Evolutionary conservation across 2,888 invertebrate species (phyloP).

Genomic region (Seira musarum): DNA sequence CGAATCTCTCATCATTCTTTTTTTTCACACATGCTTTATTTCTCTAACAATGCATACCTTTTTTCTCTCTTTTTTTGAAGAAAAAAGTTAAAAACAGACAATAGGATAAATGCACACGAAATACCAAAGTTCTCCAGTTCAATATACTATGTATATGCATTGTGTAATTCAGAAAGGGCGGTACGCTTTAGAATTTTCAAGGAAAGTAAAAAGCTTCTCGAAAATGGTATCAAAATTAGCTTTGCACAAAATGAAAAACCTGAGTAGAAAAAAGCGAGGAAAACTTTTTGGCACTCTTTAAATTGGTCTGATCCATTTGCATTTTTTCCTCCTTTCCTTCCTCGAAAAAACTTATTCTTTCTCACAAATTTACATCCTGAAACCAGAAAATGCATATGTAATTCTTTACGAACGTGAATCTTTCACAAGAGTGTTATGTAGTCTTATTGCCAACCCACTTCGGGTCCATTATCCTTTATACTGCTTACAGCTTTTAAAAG

Average conservation of each 20-base stretch:
- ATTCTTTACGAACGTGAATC: no score
- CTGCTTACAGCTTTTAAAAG: neutral
- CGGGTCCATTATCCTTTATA: neutral
- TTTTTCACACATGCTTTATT: neutral
- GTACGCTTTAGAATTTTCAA: neutral
- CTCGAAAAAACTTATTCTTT: neutral
- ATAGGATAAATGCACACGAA: neutral
- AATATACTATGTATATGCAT: no score
- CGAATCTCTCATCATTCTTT: conserved; percentile 43
- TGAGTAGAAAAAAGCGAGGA: conserved; percentile 35
- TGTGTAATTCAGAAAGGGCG: neutral
- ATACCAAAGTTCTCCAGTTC: neutral
- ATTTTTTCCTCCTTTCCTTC: conserved; percentile 62
- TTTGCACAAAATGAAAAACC: conserved; percentile 37
- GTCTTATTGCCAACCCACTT: neutral
- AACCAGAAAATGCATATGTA: neutral
- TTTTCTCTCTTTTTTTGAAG: neutral
- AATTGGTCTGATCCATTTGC: conserved; percentile 70
- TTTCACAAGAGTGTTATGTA: no score
- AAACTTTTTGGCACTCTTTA: conserved; percentile 70
- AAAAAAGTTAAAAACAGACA: neutral
- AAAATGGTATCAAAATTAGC: conserved; percentile 44
- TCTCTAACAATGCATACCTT: neutral
- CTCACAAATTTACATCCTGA: conserved; percentile 14
- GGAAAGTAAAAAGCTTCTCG: neutral